phyloP scores from a whole-genome alignment of 2,797 vertebrate genomes.

The Eupleurogrammus muticus region DNA sequence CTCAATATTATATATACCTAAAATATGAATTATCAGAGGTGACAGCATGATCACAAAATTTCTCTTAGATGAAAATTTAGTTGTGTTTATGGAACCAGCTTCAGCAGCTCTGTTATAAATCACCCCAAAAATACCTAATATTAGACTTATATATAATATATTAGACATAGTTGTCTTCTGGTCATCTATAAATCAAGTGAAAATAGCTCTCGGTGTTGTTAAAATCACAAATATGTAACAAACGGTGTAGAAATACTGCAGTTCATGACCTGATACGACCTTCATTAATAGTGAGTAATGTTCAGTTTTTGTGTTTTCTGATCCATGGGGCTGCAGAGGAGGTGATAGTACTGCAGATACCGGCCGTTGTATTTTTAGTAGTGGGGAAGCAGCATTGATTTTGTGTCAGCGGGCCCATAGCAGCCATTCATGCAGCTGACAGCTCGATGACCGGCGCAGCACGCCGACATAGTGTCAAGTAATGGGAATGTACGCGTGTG shows the following conservation, averaged over 20 bases:
- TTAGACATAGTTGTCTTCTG: background rate
- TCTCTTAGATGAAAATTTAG: background rate
- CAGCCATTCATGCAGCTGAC: background rate
- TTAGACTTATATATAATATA: background rate
- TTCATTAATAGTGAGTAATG: background rate
- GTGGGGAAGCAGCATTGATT: background rate
- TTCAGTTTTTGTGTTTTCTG: background rate
- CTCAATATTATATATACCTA: no score
- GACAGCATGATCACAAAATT: background rate
- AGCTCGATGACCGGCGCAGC: background rate
- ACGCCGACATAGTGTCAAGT: background rate
- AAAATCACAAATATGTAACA: background rate
- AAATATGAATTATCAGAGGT: background rate
- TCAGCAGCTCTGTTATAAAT: background rate
- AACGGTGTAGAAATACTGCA: background rate
- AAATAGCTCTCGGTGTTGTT: background rate
- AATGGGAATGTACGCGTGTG: constrained; percentile 3
- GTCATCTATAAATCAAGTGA: background rate
- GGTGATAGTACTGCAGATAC: background rate
- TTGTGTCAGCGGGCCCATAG: background rate
- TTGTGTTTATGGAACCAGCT: background rate
- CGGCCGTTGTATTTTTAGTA: constrained; percentile 3
- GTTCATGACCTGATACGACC: background rate
- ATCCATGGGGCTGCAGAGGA: background rate
- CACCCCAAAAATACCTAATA: background rate